Percentiles rank a stretch among this genome's conserved stretches.
Evolutionary conservation across 2,888 invertebrate genomes (phyloP).

Genomic region (Empis livida): DNA sequence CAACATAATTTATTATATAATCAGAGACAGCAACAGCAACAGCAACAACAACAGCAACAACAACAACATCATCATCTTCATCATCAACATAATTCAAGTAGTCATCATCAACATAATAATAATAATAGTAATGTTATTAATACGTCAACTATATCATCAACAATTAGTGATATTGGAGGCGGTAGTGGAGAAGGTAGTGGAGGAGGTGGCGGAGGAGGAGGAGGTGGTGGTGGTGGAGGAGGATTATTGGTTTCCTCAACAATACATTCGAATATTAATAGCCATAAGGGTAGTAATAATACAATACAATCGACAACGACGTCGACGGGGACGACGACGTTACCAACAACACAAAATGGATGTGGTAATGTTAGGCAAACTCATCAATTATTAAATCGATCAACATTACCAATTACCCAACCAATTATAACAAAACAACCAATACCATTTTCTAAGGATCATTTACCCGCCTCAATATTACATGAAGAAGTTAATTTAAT

Average conservation of each 20-base stretch:
- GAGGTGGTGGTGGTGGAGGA: slow-evolving; percentile 7
- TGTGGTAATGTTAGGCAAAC: neutral
- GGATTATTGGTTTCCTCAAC: slow-evolving; percentile 10
- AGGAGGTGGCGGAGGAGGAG: slow-evolving; percentile 1
- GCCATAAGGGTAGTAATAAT: slow-evolving; percentile 16
- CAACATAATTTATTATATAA: slow-evolving; percentile 41
- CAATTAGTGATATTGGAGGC: neutral
- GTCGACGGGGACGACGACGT: slow-evolving; percentile 11
- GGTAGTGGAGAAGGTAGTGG: slow-evolving; percentile 6
- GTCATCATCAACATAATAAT: slow-evolving; percentile 10
- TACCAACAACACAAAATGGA: neutral
- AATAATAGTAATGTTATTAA: slow-evolving; percentile 16
- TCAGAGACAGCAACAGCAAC: slow-evolving; percentile 33
- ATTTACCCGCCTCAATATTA: slow-evolving; percentile 36
- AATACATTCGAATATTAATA: slow-evolving; percentile 18
- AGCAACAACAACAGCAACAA: slow-evolving; percentile 11
- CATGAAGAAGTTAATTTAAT: slow-evolving; percentile 40
- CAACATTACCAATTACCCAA: slow-evolving; percentile 24
- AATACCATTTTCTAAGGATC: slow-evolving; percentile 32
- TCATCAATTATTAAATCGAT: slow-evolving; percentile 10
- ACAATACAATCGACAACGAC: slow-evolving; percentile 14
- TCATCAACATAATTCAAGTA: slow-evolving; percentile 16
- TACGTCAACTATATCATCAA: slow-evolving; percentile 11
- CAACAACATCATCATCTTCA: slow-evolving; percentile 12
- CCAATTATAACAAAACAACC: slow-evolving; percentile 46